These are phyloP conservation scores for Pangasius larnaudii DNA, from an alignment of 2,797 vertebrate genomes.

Conservation along the genomic window DNA sequence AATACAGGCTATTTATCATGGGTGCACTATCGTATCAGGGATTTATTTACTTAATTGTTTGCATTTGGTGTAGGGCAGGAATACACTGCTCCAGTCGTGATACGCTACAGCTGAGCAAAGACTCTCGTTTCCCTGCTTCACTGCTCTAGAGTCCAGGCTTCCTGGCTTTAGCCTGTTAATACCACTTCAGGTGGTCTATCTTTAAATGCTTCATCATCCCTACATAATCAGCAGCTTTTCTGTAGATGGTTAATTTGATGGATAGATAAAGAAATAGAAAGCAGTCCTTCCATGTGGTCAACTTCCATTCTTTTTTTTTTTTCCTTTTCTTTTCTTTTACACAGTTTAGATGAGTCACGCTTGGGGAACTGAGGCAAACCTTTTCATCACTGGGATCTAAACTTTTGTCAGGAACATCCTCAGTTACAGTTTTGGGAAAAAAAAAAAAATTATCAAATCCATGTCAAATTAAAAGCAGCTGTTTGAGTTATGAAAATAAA, in stretches of 20 bases:
- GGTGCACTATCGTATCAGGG: neutral
- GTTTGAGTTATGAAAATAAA: neutral
- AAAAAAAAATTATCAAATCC: neutral
- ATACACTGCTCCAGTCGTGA: neutral
- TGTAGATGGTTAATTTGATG: neutral
- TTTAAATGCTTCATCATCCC: neutral
- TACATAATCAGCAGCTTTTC: neutral
- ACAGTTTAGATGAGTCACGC: neutral
- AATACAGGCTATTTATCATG: neutral
- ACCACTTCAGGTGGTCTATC: neutral
- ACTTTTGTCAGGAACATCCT: neutral
- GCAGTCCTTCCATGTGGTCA: neutral
- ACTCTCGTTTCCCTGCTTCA: neutral
- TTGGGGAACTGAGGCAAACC: neutral
- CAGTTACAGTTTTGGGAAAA: neutral
- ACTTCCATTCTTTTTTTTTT: neutral
- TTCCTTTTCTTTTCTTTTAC: neutral
- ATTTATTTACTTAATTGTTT: neutral
- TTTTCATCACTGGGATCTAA: neutral
- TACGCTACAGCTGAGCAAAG: neutral
- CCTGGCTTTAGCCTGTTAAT: neutral
- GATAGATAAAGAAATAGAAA: neutral
- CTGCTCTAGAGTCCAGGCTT: neutral
- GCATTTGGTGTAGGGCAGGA: neutral
- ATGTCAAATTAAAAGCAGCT: slow-evolving; percentile 11